Conservation (phyloP, 2,888 invertebrate species). For the Nematopogon swammerdamellus region DNA sequence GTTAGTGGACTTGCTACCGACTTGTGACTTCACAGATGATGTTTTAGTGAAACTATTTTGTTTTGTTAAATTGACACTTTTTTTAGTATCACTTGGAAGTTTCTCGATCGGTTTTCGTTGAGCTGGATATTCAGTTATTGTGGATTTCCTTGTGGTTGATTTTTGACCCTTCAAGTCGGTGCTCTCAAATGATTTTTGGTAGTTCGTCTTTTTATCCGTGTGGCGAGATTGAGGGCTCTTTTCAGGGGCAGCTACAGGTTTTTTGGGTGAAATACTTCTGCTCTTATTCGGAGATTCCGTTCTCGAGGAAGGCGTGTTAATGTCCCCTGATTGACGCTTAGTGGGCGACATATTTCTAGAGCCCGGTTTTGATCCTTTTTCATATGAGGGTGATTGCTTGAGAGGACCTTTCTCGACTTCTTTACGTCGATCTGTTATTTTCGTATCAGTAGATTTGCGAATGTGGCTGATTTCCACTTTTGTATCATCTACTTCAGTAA, state of each 20-base stretch:
- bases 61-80: slow-evolving; percentile 24
- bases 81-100: slow-evolving; percentile 23
- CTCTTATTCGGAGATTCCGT: slow-evolving; percentile 23
- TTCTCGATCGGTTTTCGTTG: slow-evolving; percentile 5
- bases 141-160: slow-evolving; percentile 27
- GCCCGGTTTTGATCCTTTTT: slow-evolving; percentile 22
- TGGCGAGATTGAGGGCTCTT: slow-evolving; percentile 34
- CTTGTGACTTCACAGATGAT: not conserved
- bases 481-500: not conserved
- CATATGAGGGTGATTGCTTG: slow-evolving; percentile 20
- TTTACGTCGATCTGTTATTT: not conserved
- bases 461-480: not conserved
- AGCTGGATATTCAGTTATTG: slow-evolving; percentile 4
- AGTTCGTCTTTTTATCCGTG: slow-evolving; percentile 8
- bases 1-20: slow-evolving; percentile 5
- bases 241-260: slow-evolving; percentile 24
- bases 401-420: slow-evolving; percentile 11
- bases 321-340: slow-evolving; percentile 21
- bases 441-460: not conserved
- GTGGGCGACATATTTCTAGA: slow-evolving; percentile 34
- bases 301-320: slow-evolving; percentile 15
- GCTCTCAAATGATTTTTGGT: slow-evolving; percentile 32
- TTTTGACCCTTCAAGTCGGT: slow-evolving; percentile 22
- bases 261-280: slow-evolving; percentile 39
- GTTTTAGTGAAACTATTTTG: slow-evolving; percentile 26